Percentiles rank a stretch among this genome's conserved stretches.
Conservation (phyloP, 2,113 vertebrate genomes). For the Corythoichthys intestinalis region DNA sequence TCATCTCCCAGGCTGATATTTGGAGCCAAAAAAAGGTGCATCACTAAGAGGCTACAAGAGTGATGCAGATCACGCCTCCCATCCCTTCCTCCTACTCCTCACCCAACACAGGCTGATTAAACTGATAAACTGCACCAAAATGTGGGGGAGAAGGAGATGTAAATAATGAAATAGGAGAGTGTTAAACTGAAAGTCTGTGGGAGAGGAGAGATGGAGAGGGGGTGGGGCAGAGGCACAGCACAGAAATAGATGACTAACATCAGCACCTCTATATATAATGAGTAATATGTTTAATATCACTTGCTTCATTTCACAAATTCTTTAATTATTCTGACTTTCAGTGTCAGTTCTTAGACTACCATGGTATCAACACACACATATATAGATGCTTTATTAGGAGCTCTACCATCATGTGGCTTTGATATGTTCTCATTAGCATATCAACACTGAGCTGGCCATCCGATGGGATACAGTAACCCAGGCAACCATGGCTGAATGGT, state of each 20-base stretch:
- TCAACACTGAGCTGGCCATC: constrained; percentile 59
- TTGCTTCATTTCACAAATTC: constrained; percentile 47
- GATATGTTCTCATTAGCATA: constrained; percentile 64
- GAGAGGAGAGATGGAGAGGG: constrained; percentile 11
- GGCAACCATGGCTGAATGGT: constrained; percentile 55
- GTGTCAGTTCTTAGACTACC: constrained; percentile 22
- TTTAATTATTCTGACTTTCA: constrained; percentile 54
- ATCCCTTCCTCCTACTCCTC: constrained; percentile 2
- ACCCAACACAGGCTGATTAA: constrained; percentile 49
- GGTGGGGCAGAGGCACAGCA: background rate
- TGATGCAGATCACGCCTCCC: constrained; percentile 26
- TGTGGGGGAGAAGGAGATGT: constrained; percentile 29
- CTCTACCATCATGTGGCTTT: constrained; percentile 31
- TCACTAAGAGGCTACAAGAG: constrained; percentile 35
- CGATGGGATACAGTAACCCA: constrained; percentile 58
- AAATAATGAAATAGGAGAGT: constrained; percentile 45
- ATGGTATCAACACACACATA: constrained; percentile 12
- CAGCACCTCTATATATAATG: constrained; percentile 35
- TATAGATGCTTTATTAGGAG: constrained; percentile 8
- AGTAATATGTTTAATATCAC: constrained; percentile 42
- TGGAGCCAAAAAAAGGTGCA: constrained; percentile 65
- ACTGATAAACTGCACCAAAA: constrained; percentile 53
- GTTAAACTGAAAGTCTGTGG: constrained; percentile 22
- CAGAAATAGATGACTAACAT: constrained; percentile 35
- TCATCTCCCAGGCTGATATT: constrained; percentile 50